Evolutionary conservation across 2,113 vertebrate genomes (phyloP), one percentile per base, ranked within the genome.

Genomic region (Melanocharis versteri): DNA sequence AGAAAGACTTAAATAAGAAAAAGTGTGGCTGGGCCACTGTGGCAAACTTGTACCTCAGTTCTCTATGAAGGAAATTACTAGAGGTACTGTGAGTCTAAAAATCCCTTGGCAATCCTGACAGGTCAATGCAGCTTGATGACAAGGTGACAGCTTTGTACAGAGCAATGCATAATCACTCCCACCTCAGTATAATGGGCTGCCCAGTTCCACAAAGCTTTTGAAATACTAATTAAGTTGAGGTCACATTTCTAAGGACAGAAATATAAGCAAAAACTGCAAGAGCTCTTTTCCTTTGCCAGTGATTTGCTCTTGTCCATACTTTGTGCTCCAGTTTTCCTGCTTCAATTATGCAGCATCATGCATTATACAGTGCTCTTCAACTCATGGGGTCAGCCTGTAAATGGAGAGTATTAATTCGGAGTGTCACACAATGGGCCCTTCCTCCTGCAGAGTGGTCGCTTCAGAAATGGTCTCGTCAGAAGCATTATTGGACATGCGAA

Each of bases 281-380:
- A 76, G 9, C 9, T 89, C 40, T 87, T 79, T 68, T 30, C n/a
- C 40, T 82, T 89, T 95, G 42, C 40, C 30, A 40, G 27, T 33
- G 66, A 47, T 77, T 87, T 83, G 24, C 27, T 94, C 71, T 76
- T 45, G 50, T 50, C 75, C 53, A 26, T 56, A 66, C 11, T 69
- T 83, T 51, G 44, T 83, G 75, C 87, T 93, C 78, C 75, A 90
- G 73, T 58, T 82, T 95, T 93, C 54, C 79, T 47, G 39, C 35
- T 93, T 96, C 60, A 91, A 30, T 93, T 95, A 93, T 80, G 89
- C 87, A 93, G 61, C 39, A 80, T 93, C 84, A 90, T 95, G 87
- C 90, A 94, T 94, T 95, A 94, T 95, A 93, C 75, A 96, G n/a
- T 28, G 33, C 30, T 93, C 57, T 40, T 65, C 42, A 35, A 65